Evolutionary conservation across 2,888 invertebrate species (phyloP).

Genomic region (Drosophila sordidula): DNA sequence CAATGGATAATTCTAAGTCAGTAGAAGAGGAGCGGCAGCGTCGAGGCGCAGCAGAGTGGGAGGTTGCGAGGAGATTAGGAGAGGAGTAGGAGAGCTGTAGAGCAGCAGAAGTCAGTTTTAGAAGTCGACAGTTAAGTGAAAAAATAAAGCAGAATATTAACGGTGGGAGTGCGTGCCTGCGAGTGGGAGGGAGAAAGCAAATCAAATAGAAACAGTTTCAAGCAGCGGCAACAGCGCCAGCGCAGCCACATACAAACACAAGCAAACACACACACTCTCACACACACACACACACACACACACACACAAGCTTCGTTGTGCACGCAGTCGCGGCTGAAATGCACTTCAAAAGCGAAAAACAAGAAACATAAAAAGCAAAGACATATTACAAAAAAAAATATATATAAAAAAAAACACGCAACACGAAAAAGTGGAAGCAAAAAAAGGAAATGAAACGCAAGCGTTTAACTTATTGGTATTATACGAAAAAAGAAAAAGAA

Average conservation of each 20-base stretch:
- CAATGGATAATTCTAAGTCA: constrained; percentile 83
- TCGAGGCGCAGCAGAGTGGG: background rate
- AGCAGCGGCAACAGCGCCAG: constrained; percentile 17
- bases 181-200: constrained; percentile 58
- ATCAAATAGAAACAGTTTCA: constrained; percentile 38
- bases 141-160: constrained; percentile 10
- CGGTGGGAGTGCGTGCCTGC: constrained; percentile 12
- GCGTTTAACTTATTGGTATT: constrained; percentile 57
- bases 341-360: constrained; percentile 17
- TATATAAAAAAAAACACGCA: constrained; percentile 7
- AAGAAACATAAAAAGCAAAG: constrained; percentile 7
- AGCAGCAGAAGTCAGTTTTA: constrained; percentile 51
- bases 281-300: constrained; percentile 19
- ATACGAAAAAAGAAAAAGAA: background rate
- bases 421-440: constrained; percentile 12
- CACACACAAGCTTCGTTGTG: constrained; percentile 4
- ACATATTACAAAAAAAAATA: background rate
- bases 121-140: constrained; percentile 57
- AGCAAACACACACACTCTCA: constrained; percentile 2
- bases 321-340: constrained; percentile 27
- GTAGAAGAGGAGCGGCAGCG: constrained; percentile 13
- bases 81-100: background rate
- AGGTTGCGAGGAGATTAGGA: too few species aligned
- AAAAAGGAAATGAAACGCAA: constrained; percentile 6
- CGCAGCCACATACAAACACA: constrained; percentile 18